Base-by-base conservation (phyloP, 2,888 invertebrate genomes). In the Apotomis turbidana region DNA sequence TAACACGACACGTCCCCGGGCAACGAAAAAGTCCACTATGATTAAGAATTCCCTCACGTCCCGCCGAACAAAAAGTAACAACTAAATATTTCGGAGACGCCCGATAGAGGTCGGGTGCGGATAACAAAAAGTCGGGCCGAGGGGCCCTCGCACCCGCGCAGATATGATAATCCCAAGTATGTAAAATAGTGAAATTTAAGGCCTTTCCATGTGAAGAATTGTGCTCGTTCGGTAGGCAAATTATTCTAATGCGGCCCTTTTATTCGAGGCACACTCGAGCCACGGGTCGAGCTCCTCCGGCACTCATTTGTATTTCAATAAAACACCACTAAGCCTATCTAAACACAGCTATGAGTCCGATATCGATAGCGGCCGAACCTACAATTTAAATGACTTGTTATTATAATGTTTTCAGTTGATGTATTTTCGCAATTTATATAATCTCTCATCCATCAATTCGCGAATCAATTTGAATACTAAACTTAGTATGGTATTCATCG, bases 131-230 rank as follows among this genome's bases (percentile, higher is more conserved):
- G 87, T 87, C 84, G 87, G 91, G 88, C 68, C 74, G 74, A 75
- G 74, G 76, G 81, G 83, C 85, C 86, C 81, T 83, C 80, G 87
- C 87, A 86, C 90, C 88, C 90, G 88, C 81, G 81, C 89, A 90
- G 91, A 92, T 93, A 93, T 93, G 93, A 92, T 93, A 92, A 93
- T 92, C 91, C 91, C 87, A 81, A 89, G 89, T 91, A 93, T 93
- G 92, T 92, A 93, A 93, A 93, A 92, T 93, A 93, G 93, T 93
- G 88, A 92, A 93, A 93, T 93, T 92, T 93, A 92, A 93, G 91
- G 90, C 85, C 91, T 90, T 85, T 92, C 90, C 91, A 92, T 92
- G 93, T 93, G 93, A 93, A 93, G 92, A 92, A 93, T 93, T 92
- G 92, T 89, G 88, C 85, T 87, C 87, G 90, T 90, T 90, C 87